Conservation (phyloP, 2,888 invertebrate genomes). For the Hymenopus coronatus region DNA sequence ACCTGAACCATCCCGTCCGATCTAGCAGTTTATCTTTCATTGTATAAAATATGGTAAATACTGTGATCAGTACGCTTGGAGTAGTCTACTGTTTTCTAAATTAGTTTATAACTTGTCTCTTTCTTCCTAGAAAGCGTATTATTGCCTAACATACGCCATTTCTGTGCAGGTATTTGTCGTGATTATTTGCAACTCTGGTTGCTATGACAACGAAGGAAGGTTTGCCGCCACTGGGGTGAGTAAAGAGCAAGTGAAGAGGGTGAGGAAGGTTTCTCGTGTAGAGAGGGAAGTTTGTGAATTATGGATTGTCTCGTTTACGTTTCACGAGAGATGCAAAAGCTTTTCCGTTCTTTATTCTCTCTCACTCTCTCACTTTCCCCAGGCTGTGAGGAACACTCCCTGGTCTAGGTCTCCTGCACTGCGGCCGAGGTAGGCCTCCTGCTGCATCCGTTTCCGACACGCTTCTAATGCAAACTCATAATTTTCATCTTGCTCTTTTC, state of each 20-base stretch:
- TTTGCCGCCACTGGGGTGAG: not conserved
- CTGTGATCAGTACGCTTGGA: no score
- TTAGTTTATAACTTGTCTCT: no score
- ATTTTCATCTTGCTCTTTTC: conserved; percentile 7
- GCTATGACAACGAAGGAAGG: not conserved
- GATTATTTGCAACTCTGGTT: not conserved
- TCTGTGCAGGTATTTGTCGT: no score
- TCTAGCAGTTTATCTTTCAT: no score
- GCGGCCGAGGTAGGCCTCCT: not conserved
- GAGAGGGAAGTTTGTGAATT: conserved; percentile 21
- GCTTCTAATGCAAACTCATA: not conserved
- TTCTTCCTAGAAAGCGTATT: no score
- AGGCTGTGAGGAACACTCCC: not conserved
- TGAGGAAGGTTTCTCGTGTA: conserved; percentile 7
- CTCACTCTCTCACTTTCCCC: not conserved
- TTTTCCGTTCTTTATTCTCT: conserved; percentile 19
- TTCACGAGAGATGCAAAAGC: conserved; percentile 20
- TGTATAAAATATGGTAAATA: no score
- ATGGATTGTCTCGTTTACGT: conserved; percentile 19
- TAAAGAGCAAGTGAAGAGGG: not conserved
- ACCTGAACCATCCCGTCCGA: no score
- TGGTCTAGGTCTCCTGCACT: not conserved
- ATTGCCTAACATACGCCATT: no score
- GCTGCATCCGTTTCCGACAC: conserved; percentile 12
- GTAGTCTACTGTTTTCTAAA: no score